Base-by-base conservation (phyloP, 2,113 vertebrate genomes). In the Hypocryptadius cinnamomeus region DNA sequence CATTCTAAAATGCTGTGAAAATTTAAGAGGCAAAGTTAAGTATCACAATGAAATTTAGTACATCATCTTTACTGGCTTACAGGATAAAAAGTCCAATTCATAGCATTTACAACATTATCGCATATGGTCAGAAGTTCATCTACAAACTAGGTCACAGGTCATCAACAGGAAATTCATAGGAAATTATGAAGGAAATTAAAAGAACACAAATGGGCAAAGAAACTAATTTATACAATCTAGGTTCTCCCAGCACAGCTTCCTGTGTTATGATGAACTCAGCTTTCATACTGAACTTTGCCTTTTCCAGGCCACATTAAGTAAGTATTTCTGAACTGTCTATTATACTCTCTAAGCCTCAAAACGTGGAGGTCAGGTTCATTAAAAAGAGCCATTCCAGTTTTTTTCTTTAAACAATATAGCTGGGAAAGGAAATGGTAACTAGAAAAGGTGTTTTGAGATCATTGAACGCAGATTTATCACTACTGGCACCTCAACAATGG, bases 161-260 rank as follows among this genome's bases (percentile, higher is more conserved):
- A 90, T 92, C 79, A 90, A 72, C 87, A 92, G 92, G 91, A 95
- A 96, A 95, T 95, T 84, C 91, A 87, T 91, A 88, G 82, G 94
- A 96, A 95, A 94, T 87, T 80, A 93, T 80, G 87, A 40, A 79
- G 90, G 92, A 95, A 93, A 94, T 93, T 33, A 91, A 95, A 95
- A 76, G 61, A 92, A 88, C 71, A 83, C 73, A 93, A 91, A 87
- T 17, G 51, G 79, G 73, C 28, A 94, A 23, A 64, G 35, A 85
- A 92, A 93, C 14, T 68, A 68, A 86, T 93, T 95, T 92, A 96
- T 71, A 89, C 72, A 85, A 89, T 86, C 80, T 93, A 69, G 70
- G 54, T 53, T 91, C 44, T 87, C 53, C 66, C 86, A 85, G 30
- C 48, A 76, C 69, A 61, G 82, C 53, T 96, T 96, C 96, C 95